These are phyloP conservation scores for Scolopax rusticola DNA, from an alignment of 2,797 vertebrate genomes.

Conservation along the genomic window DNA sequence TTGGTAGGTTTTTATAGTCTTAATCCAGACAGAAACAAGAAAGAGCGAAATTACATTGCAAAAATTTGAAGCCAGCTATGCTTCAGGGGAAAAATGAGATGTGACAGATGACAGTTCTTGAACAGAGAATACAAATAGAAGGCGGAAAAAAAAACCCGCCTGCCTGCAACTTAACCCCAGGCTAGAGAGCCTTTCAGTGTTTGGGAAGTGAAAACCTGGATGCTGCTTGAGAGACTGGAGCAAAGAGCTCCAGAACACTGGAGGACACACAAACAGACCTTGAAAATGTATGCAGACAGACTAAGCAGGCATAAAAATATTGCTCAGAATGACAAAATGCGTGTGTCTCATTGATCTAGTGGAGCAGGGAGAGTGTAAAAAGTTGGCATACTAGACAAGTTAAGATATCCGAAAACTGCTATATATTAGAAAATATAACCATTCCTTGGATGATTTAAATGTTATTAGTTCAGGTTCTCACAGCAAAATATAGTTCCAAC, in stretches of 20 bases:
- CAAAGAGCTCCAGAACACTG: background rate
- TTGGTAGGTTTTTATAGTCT: background rate
- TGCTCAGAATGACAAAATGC: background rate
- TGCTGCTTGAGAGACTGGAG: background rate
- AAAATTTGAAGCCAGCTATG: background rate
- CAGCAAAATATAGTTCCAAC: background rate
- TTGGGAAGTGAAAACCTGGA: background rate
- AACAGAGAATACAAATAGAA: background rate
- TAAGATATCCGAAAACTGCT: background rate
- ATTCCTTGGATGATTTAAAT: background rate
- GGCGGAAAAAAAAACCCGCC: no score
- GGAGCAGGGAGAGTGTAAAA: background rate
- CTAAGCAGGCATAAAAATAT: background rate
- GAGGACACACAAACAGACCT: background rate
- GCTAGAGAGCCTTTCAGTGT: background rate
- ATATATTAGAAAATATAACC: background rate
- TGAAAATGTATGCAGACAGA: background rate
- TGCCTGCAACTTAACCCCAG: background rate
- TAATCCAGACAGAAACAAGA: background rate
- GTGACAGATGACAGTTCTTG: background rate
- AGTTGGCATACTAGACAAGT: background rate
- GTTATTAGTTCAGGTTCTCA: background rate
- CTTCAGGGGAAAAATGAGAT: background rate
- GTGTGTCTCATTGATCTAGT: background rate
- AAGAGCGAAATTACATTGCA: background rate